Base-by-base conservation (phyloP, 2,113 vertebrate species). In the Oceanodroma tethys region DNA sequence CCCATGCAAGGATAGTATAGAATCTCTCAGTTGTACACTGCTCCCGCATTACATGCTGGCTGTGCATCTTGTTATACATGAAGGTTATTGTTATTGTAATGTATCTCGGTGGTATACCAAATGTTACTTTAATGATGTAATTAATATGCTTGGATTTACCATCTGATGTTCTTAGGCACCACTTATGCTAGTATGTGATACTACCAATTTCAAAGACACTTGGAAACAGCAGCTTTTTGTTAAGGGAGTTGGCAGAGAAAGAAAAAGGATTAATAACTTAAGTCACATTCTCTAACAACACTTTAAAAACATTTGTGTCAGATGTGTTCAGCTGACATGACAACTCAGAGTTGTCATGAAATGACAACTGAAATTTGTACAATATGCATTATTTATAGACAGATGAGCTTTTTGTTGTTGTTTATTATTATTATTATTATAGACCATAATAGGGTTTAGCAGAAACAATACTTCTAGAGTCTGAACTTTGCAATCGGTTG, bases 81-180 rank as follows among this genome's bases (percentile, higher is more conserved):
- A 97, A 97, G 92, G 91, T 96, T 97, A 97, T 96, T 98, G 96
- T 96, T 97, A 97, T 95, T 96, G 58, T 95, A 97, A 98, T 97
- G 79, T 88, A 96, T 94, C 97, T 97, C 97, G 96, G 95, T 95
- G 93, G 92, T 66, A 79, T 74, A 95, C 88, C 95, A 96, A 98
- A 97, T 96, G 92, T 83, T 98, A 91, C 60, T 98, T 96, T 96
- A 98, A 98, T 96, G 95, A 97, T 97, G 91, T 92, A 97, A 98
- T 98, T 97, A 98, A 98, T 98, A 98, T 95, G 90, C 96, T 96
- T 97, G 73, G 63, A 97, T 97, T 97, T 98, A 96, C 88, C 94
- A 97, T 96, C 97, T 97, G 85, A 97, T 97, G 88, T 96, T 98
- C 95, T 96, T 90, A 96, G 90, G 66, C 84, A 96, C 67, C 67